Percentiles rank a stretch among this genome's conserved stretches.
These are phyloP conservation scores for Ganaspis brasiliensis DNA, from an alignment of 2,888 invertebrate species.

Conservation along the genomic window DNA sequence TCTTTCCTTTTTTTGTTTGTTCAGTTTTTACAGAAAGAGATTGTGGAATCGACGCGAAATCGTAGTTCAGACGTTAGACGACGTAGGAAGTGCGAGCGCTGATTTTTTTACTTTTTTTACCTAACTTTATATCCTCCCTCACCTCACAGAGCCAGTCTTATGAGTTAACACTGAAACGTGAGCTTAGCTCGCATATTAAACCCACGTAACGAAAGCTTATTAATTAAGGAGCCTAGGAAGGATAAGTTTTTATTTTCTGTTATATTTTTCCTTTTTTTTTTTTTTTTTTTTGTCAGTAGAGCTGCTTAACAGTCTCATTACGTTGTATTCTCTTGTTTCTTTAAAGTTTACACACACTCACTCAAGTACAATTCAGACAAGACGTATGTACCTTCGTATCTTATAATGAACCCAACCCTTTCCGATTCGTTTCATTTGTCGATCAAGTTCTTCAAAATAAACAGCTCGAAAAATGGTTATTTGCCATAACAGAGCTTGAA, in stretches of 20 bases:
- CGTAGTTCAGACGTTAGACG: conserved; percentile 30
- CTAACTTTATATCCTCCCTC: conserved; percentile 53
- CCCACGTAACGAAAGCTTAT: conserved; percentile 54
- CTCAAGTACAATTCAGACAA: conserved; percentile 73
- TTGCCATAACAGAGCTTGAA: no score
- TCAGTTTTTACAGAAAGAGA: not conserved
- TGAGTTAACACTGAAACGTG: conserved; percentile 45
- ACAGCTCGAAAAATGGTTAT: no score
- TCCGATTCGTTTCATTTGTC: not conserved
- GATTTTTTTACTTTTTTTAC: conserved; percentile 50
- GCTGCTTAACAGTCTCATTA: conserved; percentile 24
- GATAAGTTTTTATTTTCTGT: conserved; percentile 56
- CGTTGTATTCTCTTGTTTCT: conserved; percentile 27
- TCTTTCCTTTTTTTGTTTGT: no score
- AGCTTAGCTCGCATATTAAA: conserved; percentile 49
- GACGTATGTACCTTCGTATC: conserved; percentile 70
- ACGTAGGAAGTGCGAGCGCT: conserved; percentile 39
- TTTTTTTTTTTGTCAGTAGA: conserved; percentile 17
- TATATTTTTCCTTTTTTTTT: conserved; percentile 24
- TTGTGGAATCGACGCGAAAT: conserved; percentile 40
- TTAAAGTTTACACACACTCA: conserved; percentile 32
- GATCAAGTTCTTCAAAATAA: not conserved
- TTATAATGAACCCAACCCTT: conserved; percentile 48
- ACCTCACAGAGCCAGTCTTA: conserved; percentile 55
- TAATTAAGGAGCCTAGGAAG: conserved; percentile 53